phyloP scores from a whole-genome alignment of 2,113 vertebrate genomes.

The Takifugu flavidus region DNA sequence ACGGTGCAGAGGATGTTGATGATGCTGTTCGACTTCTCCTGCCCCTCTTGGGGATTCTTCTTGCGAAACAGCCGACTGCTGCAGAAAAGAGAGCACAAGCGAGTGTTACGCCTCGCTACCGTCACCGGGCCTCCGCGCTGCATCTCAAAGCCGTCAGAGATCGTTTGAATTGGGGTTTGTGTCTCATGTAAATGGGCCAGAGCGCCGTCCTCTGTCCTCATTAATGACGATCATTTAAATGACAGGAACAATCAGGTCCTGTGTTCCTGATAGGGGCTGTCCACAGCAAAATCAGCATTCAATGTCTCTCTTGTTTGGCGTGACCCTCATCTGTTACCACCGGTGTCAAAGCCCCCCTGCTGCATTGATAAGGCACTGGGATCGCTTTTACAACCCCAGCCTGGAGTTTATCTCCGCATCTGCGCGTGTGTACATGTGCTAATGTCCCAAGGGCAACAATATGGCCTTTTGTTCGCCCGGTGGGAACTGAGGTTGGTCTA shows the following conservation, averaged over 20 bases:
- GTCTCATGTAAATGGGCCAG: slow-evolving; percentile 26
- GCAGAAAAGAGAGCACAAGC: slow-evolving; percentile 15
- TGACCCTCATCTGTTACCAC: slow-evolving; percentile 66
- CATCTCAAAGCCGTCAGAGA: slow-evolving; percentile 1
- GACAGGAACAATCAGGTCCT: slow-evolving; percentile 63
- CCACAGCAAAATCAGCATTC: slow-evolving; percentile 62
- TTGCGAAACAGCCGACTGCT: slow-evolving; percentile 79
- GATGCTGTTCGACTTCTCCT: slow-evolving; percentile 82
- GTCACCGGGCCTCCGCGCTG: background rate
- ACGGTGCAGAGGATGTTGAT: slow-evolving; percentile 79
- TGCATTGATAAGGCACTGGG: slow-evolving; percentile 51
- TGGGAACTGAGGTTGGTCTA: slow-evolving; percentile 53
- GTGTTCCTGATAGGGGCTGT: slow-evolving; percentile 57
- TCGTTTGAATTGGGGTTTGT: slow-evolving; percentile 18
- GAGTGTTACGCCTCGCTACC: slow-evolving; percentile 20
- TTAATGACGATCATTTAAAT: slow-evolving; percentile 42
- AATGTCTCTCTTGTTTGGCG: slow-evolving; percentile 68
- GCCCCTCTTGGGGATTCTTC: slow-evolving; percentile 77
- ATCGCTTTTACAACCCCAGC: slow-evolving; percentile 40
- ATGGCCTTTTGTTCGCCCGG: slow-evolving; percentile 59
- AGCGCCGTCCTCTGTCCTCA: slow-evolving; percentile 30
- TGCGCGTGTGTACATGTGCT: slow-evolving; percentile 53
- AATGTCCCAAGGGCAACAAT: slow-evolving; percentile 63
- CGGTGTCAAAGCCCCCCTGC: slow-evolving; percentile 64
- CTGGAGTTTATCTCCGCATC: slow-evolving; percentile 55